Base-by-base conservation (phyloP, 2,113 vertebrate genomes). In the Channa argus region DNA sequence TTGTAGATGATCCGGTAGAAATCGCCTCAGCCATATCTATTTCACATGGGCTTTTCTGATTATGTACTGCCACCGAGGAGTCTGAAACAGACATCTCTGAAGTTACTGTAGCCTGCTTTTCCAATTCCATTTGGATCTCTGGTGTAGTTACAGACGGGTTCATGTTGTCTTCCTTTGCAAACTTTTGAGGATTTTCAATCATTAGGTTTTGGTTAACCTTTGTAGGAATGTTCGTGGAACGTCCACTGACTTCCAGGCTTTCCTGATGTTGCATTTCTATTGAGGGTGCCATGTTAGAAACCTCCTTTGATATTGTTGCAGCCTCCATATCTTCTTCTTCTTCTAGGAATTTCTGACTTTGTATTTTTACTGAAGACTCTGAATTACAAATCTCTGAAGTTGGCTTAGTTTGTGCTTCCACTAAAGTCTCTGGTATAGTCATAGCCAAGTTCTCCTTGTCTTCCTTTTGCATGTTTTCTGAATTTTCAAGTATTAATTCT, bases 101-200 rank as follows among this genome's bases (percentile, higher is more conserved):
- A 7, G 45, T 12, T 8, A 33, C 8, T 7, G 15, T 4, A 12
- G 44, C 33, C 24, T 24, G 24, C 24, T 24, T 24, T 24, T 79
- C 44, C 44, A 66, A 66, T 44, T 72, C 69, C 45, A 45, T 49
- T 77, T 38, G 56, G 69, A 45, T 54, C 46, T 77, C 68, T 8
- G 15, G 6, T 37, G 58, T 38, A 62, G 10, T 14, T 5, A 50
- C 62, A 72, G 33, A 38, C 33, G 38, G 24, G 24, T 24, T 24
- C 24, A 24, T 24, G 24, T 24, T 24, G 24, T 24, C 24, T 24
- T 24, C 24, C 24, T 24, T 24, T 24, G 24, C 24, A 24, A 24
- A 24, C 24, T 24, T 24, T 24, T 24, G 1, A 24, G 24, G 24
- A 24, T 24, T 24, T 24, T 24, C 24, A 24, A 24, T 24, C 24